Evolutionary conservation across 2,113 vertebrate genomes (phyloP).

Genomic region (Actenoides lindsayi): DNA sequence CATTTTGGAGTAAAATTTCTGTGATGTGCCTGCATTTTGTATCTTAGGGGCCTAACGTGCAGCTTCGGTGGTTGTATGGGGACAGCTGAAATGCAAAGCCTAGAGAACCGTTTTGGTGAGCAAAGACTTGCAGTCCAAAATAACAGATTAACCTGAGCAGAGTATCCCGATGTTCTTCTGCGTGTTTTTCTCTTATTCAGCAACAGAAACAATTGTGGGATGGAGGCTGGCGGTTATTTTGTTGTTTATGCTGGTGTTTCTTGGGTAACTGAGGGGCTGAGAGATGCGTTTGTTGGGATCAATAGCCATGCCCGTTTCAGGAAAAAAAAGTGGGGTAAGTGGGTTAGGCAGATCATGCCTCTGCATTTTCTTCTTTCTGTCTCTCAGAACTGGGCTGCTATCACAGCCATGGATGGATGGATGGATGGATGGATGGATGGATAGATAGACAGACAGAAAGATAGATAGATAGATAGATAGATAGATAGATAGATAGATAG

Average conservation of each 20-base stretch:
- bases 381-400: neutral
- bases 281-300: neutral
- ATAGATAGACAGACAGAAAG: neutral
- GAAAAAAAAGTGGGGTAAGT: neutral
- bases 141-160: neutral
- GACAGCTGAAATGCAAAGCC: neutral
- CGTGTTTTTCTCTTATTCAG: neutral
- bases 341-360: neutral
- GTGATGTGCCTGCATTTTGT: neutral
- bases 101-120: neutral
- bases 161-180: neutral
- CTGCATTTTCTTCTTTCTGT: neutral
- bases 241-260: neutral
- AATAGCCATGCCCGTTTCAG: rapidly evolving
- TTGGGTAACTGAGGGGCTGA: rapidly evolving
- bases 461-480: no score
- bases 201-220: neutral
- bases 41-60: rapidly evolving
- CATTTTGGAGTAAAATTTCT: neutral
- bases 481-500: neutral
- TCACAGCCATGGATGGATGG: neutral
- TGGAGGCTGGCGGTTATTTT: no score
- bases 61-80: neutral
- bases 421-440: no score
- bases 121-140: neutral